These are phyloP conservation scores for Tichodroma muraria DNA, from an alignment of 2,113 vertebrate genomes.

Conservation along the genomic window DNA sequence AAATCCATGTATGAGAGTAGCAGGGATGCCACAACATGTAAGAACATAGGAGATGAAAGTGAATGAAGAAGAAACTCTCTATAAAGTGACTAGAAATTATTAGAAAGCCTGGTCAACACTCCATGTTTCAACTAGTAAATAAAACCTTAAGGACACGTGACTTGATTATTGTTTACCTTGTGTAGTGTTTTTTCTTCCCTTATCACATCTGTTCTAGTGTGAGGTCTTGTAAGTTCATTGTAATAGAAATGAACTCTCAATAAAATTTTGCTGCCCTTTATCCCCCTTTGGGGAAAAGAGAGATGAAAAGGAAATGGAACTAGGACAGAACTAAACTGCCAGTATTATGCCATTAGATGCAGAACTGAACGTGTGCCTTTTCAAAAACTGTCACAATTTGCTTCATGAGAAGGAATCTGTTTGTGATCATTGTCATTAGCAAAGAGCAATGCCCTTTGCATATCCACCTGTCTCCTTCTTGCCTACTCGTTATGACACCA, in stretches of 20 bases:
- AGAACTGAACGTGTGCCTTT: background rate
- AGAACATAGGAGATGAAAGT: background rate
- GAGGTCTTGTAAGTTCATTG: background rate
- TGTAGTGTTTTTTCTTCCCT: background rate
- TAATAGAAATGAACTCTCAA: background rate
- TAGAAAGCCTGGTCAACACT: background rate
- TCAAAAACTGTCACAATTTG: background rate
- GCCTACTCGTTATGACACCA: fast-evolving
- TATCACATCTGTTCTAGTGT: background rate
- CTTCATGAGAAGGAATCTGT: background rate
- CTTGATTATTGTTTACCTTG: background rate
- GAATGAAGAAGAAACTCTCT: background rate
- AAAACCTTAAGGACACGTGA: background rate
- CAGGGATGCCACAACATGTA: background rate
- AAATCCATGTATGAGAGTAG: background rate
- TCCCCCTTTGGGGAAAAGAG: background rate
- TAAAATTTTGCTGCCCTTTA: background rate
- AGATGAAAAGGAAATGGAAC: background rate
- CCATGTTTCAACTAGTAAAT: background rate
- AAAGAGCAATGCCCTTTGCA: background rate
- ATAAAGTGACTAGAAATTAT: background rate
- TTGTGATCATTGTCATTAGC: background rate
- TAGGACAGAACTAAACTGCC: background rate
- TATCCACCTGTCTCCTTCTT: background rate
- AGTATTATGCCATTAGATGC: background rate